Evolutionary conservation across 1,140 invertebrate species (phyloP).

Genomic region (Macrobrachium nipponense): DNA sequence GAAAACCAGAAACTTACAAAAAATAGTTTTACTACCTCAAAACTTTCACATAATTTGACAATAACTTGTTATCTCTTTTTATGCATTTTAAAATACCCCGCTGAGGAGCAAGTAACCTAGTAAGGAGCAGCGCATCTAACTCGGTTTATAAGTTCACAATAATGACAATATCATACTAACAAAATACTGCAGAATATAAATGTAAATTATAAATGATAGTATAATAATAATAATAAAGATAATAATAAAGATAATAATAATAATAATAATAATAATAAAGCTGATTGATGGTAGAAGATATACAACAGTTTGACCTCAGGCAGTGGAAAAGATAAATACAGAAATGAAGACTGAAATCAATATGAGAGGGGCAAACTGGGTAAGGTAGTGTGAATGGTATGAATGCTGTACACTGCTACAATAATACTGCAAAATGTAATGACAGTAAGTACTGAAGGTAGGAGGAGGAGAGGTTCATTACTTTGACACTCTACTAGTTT

Average conservation of each 20-base stretch:
- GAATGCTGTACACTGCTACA: too few relatives aligned
- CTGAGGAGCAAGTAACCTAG: conserved; percentile 32
- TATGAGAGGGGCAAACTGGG: too few relatives aligned
- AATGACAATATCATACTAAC: conserved; percentile 58
- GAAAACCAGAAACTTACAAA: conserved; percentile 35
- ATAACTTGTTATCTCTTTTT: conserved; percentile 43
- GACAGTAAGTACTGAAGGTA: too few relatives aligned
- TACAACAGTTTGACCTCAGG: neutral
- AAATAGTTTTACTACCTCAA: conserved; percentile 61
- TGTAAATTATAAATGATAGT: neutral
- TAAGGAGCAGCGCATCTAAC: conserved; percentile 34
- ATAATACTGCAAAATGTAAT: too few relatives aligned
- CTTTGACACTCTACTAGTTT: too few relatives aligned
- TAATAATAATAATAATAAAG: neutral
- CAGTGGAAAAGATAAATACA: conserved; percentile 1
- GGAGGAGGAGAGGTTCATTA: too few relatives aligned
- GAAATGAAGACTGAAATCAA: neutral
- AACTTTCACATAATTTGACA: conserved; percentile 60
- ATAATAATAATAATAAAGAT: too few relatives aligned
- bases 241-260: conserved; percentile 7
- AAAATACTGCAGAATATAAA: conserved; percentile 43
- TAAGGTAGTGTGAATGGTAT: too few relatives aligned
- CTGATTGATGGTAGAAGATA: neutral
- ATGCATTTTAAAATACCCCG: conserved; percentile 59
- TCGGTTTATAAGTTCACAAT: conserved; percentile 38